Base-by-base conservation (phyloP, 2,113 vertebrate genomes). In the Brachionichthys hirsutus region DNA sequence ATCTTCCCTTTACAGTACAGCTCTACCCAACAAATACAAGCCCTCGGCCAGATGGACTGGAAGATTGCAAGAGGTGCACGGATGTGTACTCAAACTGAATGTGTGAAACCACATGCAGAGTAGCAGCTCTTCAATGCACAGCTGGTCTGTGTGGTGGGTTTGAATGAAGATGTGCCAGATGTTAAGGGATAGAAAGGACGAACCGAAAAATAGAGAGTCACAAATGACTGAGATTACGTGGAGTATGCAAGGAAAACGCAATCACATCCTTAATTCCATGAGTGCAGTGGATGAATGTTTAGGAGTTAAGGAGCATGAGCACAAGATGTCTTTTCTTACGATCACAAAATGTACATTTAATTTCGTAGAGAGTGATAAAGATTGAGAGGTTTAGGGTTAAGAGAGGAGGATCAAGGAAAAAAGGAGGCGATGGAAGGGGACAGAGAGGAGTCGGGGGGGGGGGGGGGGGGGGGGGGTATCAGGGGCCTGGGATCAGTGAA, bases 21-120 rank as follows among this genome's bases (percentile, higher is more conserved):
- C 24, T 30, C 24, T 50, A 40, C 54, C 24, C 62, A 54, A 54
- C 70, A 43, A 79, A 73, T 67, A 56, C 62, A 75, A 82, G 72
- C 76, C 51, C 58, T 65, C 75, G 67, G 56, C 70, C 84, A 86
- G 84, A 86, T 86, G 86, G 82, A 63, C 35, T 46, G 49, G 54
- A 66, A 62, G 53, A 78, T 70, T 18, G 12, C 50, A 55, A 60
- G 65, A 49, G 58, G 36, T 76, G 47, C 67, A 68, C 69, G 34
- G 48, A 56, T 69, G 44, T 46, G 18, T 18, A 36, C 20, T 17
- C 48, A 46, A 67, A 67, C 30, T 44, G 22, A 9, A 49, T 30
- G 30, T 57, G 51, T 36, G 17, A 43, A 35, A 10, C 41, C 43
- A 41, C 0, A 60, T 5, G 1, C 40, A 57, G n/a, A 70, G 45